These are phyloP conservation scores for Chaetodon trifasciatus DNA, from an alignment of 2,797 vertebrate genomes.

Conservation along the genomic window DNA sequence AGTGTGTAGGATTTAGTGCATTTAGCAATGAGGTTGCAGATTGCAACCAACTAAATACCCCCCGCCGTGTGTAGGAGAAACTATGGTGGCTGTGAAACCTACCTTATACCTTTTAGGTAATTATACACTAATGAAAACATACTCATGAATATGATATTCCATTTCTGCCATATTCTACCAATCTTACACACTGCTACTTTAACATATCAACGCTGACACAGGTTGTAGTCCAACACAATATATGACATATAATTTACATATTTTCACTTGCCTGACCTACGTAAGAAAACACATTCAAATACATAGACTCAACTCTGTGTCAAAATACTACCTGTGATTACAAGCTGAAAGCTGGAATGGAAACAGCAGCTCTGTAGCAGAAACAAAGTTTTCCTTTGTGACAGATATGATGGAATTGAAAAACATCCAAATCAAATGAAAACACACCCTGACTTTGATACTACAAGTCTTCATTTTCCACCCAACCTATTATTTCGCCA, in stretches of 20 bases:
- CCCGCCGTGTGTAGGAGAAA: no score
- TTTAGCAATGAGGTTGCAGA: no score
- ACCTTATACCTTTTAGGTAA: no score
- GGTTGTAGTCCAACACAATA: not conserved
- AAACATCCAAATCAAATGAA: conserved; percentile 65
- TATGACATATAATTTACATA: not conserved
- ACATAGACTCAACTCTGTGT: not conserved
- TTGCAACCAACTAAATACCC: no score
- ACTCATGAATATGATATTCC: no score
- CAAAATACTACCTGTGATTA: conserved; percentile 41
- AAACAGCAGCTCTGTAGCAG: conserved; percentile 24
- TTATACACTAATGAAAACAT: no score
- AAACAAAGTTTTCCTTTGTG: conserved; percentile 48
- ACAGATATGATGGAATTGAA: conserved; percentile 56
- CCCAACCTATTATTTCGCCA: conserved; percentile 34
- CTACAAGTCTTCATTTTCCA: conserved; percentile 55
- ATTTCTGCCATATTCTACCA: no score
- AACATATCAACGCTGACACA: not conserved
- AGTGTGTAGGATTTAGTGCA: no score
- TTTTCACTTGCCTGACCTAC: not conserved
- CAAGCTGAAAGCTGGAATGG: conserved; percentile 36
- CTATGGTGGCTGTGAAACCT: no score
- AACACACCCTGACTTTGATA: conserved; percentile 66
- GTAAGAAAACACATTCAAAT: not conserved
- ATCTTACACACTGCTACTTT: no score